Evolutionary conservation across 30 jellyfish, hydroid and myxozoan species (phyloP).

Genomic region (Catostylus mosaicus): DNA sequence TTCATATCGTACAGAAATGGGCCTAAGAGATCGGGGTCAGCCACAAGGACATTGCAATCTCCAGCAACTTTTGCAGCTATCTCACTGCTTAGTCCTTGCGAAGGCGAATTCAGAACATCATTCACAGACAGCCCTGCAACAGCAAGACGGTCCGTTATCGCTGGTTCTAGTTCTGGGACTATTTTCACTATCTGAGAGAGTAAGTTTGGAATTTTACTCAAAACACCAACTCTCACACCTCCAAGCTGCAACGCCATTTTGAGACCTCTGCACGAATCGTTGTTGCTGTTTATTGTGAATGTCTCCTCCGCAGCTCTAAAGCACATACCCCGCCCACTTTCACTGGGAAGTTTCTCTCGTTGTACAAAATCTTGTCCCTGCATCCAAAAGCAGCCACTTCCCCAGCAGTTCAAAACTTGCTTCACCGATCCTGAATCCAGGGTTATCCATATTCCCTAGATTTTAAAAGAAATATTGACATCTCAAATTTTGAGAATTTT

Average conservation of each 20-base stretch:
- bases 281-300: background rate
- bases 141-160: slow-evolving; percentile 19
- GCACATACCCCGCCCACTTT: background rate
- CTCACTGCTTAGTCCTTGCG: background rate
- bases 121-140: slow-evolving; percentile 26
- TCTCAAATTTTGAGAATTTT: too few relatives aligned
- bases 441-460: too few relatives aligned
- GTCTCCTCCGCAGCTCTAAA: too few relatives aligned
- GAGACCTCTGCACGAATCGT: background rate
- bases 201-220: slow-evolving; percentile 24
- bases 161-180: slow-evolving; percentile 29
- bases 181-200: background rate
- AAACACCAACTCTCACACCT: slow-evolving; percentile 34
- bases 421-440: too few relatives aligned
- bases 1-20: slow-evolving; percentile 31
- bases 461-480: too few relatives aligned
- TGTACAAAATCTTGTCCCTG: too few relatives aligned
- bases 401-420: too few relatives aligned
- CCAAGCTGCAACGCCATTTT: background rate
- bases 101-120: background rate
- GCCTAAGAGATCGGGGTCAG: slow-evolving; percentile 53
- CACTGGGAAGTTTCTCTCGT: too few relatives aligned
- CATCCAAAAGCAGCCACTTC: too few relatives aligned
- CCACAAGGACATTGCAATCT: slow-evolving; percentile 49
- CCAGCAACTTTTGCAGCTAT: slow-evolving; percentile 31